Conservation (phyloP, 2,797 vertebrate species). For the Vipera latastei region DNA sequence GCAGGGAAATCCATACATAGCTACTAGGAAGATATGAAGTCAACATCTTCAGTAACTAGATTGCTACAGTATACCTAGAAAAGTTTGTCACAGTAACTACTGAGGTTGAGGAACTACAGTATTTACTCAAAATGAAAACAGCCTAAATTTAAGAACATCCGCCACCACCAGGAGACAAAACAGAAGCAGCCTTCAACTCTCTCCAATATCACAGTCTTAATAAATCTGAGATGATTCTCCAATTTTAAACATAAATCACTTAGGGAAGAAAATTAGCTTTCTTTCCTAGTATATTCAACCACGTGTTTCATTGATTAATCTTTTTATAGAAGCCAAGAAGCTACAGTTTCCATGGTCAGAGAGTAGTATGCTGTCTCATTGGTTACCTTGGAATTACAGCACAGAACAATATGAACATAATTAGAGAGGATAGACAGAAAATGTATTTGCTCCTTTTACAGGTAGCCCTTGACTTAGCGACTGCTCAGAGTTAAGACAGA, state of each 20-base stretch:
- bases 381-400: background rate
- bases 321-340: slow-evolving; percentile 34
- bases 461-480: background rate
- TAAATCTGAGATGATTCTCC: background rate
- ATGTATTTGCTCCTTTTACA: background rate
- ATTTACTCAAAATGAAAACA: background rate
- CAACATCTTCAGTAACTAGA: background rate
- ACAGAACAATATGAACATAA: slow-evolving; percentile 8
- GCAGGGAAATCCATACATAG: background rate
- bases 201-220: background rate
- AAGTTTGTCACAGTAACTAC: background rate
- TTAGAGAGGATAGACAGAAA: background rate
- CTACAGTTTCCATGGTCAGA: slow-evolving; percentile 33
- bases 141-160: background rate
- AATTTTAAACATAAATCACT: background rate
- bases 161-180: background rate
- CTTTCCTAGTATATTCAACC: background rate
- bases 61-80: background rate
- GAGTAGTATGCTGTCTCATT: background rate
- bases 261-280: background rate
- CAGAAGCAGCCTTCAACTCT: background rate
- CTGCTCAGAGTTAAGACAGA: background rate
- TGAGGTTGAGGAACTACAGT: background rate
- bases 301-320: slow-evolving; percentile 40
- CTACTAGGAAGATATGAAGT: background rate